phyloP scores from a whole-genome alignment of 2,888 invertebrate species.

The Pandemis heparana region DNA sequence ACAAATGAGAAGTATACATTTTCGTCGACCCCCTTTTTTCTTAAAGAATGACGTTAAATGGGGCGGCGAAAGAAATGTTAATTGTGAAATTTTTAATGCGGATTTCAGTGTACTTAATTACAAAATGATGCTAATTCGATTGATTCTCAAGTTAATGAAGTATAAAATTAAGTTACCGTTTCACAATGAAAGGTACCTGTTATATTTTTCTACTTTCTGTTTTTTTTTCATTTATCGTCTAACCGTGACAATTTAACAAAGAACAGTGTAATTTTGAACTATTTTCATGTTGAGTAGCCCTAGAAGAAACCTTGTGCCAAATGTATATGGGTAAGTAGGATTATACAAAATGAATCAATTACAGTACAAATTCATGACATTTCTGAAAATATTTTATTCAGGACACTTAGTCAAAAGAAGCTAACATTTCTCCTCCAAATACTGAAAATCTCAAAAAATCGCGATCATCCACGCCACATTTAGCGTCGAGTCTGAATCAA shows the following conservation, averaged over 20 bases:
- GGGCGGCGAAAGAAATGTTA: conserved; percentile 17
- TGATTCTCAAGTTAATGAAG: conserved; percentile 3
- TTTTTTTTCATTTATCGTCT: no score
- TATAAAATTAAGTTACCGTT: neutral
- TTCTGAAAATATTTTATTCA: neutral
- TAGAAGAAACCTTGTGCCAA: no score
- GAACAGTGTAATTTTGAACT: no score
- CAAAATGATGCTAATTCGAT: conserved; percentile 14
- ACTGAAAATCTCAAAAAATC: conserved; percentile 39
- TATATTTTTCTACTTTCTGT: no score
- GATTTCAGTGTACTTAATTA: conserved; percentile 6
- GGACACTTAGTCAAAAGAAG: neutral
- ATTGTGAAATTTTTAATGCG: conserved; percentile 21
- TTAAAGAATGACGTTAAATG: conserved; percentile 14
- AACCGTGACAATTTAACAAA: no score
- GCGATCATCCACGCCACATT: conserved; percentile 63
- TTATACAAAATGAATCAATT: no score
- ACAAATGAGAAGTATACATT: conserved; percentile 28
- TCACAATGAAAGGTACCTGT: neutral
- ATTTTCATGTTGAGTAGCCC: no score
- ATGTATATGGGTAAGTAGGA: no score
- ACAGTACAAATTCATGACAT: no score
- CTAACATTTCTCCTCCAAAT: neutral
- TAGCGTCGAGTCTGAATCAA: conserved; percentile 78
- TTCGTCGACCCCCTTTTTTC: conserved; percentile 15